phyloP scores from a whole-genome alignment of 1,140 invertebrate genomes.

The Scylla paramamosain region DNA sequence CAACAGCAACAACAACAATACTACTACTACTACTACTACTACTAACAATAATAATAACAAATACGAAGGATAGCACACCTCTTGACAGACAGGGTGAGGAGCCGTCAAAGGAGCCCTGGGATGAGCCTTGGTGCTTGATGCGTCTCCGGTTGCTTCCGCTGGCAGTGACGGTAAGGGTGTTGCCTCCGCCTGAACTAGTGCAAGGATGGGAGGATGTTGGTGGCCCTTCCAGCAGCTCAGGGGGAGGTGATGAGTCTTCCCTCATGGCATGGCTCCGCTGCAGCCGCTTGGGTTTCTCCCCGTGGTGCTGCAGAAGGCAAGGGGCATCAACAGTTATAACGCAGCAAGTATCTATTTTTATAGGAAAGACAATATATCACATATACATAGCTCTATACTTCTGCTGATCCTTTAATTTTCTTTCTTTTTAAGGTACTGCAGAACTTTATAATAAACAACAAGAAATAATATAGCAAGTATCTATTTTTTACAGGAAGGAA shows the following conservation, averaged over 20 bases:
- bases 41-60: too few relatives aligned
- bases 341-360: not conserved
- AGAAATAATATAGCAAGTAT: too few relatives aligned
- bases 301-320: conserved; percentile 50
- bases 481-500: too few relatives aligned
- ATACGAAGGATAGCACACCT: conserved; percentile 80
- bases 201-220: conserved; percentile 78
- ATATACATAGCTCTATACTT: not conserved
- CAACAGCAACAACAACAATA: too few relatives aligned
- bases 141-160: conserved; percentile 40
- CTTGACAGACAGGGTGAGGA: conserved; percentile 84
- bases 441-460: too few relatives aligned
- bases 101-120: conserved; percentile 84
- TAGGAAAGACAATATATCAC: not conserved
- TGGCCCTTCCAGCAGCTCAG: conserved; percentile 82
- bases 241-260: conserved; percentile 91
- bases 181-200: conserved; percentile 45
- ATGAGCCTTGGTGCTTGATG: conserved; percentile 84
- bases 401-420: too few relatives aligned
- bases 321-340: not conserved
- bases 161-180: conserved; percentile 63
- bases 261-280: conserved; percentile 93
- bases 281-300: conserved; percentile 85
- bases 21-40: too few relatives aligned
- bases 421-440: too few relatives aligned